These are phyloP conservation scores for Melanchra persicariae DNA, from an alignment of 2,888 invertebrate species.

Conservation along the genomic window DNA sequence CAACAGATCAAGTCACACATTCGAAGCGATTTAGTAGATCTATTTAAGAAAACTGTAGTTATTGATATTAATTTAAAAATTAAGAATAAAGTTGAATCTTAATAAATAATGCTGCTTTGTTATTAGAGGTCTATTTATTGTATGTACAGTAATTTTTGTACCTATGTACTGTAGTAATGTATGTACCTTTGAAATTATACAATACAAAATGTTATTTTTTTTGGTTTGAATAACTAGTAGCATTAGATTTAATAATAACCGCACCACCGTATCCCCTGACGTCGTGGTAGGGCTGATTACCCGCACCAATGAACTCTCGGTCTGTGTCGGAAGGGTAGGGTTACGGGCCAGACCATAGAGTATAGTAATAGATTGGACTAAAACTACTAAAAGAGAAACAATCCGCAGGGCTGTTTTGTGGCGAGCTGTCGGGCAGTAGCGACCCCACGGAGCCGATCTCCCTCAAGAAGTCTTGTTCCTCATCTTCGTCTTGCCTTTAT, in stretches of 20 bases:
- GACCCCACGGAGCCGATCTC: no score
- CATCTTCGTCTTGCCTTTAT: no score
- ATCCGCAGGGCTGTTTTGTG: no score
- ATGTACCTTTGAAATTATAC: conserved; percentile 12
- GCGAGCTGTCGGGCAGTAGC: no score
- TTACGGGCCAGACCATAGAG: no score
- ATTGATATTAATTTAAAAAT: conserved; percentile 79
- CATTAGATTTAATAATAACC: background rate
- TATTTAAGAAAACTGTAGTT: conserved; percentile 92
- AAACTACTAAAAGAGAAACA: no score
- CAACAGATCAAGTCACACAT: conserved; percentile 92
- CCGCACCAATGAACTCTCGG: no score
- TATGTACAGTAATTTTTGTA: conserved; percentile 15
- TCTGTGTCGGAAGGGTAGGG: no score
- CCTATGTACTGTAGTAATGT: background rate
- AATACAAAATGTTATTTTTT: background rate
- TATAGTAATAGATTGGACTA: no score
- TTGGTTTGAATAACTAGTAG: conserved; percentile 11
- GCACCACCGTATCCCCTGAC: background rate
- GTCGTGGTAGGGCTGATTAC: no score
- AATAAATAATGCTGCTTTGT: background rate
- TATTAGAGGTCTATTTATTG: conserved; percentile 16
- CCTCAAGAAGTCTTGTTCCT: no score
- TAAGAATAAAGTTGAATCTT: conserved; percentile 71
- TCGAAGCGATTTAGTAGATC: conserved; percentile 92